Percentiles rank a stretch among this genome's conserved stretches.
Evolutionary conservation across 2,113 vertebrate genomes (phyloP).

Genomic region (Melanerpes aurifrons): DNA sequence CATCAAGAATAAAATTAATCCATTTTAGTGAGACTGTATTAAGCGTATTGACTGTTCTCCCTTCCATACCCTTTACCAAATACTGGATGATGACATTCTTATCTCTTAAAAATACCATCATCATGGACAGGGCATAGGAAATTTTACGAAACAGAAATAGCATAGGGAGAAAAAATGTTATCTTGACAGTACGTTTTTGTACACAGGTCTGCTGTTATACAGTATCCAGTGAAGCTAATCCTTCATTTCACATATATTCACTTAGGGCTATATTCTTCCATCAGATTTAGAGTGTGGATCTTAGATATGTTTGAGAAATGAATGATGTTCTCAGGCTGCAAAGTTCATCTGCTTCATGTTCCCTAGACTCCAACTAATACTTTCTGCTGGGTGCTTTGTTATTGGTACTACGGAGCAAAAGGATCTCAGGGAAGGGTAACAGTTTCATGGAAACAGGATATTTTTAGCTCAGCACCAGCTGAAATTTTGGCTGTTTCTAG

Average conservation of each 20-base stretch:
- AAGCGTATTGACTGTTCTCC: background rate
- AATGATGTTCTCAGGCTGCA: background rate
- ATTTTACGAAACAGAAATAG: constrained; percentile 11
- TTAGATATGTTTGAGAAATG: constrained; percentile 1
- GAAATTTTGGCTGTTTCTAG: constrained; percentile 44
- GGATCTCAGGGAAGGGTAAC: background rate
- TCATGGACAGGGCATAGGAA: background rate
- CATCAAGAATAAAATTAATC: background rate
- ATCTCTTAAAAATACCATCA: background rate
- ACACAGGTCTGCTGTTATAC: background rate
- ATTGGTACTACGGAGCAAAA: background rate
- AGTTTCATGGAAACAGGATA: background rate
- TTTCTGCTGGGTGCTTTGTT: background rate
- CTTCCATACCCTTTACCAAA: background rate
- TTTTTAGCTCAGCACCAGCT: constrained; percentile 46
- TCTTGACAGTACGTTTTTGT: constrained; percentile 22
- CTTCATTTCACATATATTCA: background rate
- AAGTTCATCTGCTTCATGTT: background rate
- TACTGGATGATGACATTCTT: background rate
- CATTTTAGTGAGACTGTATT: background rate
- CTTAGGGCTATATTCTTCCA: background rate
- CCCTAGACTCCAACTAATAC: background rate
- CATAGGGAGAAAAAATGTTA: constrained; percentile 4
- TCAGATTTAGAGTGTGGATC: background rate
- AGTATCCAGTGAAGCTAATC: constrained; percentile 2